Base-by-base conservation (phyloP, 2,888 invertebrate genomes). In the Eristalis intricaria region DNA sequence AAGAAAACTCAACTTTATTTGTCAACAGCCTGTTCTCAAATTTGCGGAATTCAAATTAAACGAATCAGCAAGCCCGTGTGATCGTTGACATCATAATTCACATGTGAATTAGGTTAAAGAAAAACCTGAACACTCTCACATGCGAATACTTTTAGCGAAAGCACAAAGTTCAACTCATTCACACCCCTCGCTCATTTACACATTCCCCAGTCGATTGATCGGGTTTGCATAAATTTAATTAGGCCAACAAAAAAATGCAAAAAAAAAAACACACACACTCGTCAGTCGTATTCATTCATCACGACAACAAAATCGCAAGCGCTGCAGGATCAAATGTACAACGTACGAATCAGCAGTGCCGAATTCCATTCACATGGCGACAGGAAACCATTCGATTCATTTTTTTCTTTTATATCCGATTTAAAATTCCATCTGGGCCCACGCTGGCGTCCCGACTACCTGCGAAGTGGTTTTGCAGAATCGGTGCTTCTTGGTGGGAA, bases 151-250 rank as follows among this genome's bases (percentile, higher is more conserved):
- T 35, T 23, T 2, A 35, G n/a, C 38, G 8, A 60, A 38, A 22
- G 50, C 19, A 23, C 71, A 71, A 71, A 71, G 71, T 71, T 26
- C 71, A 61, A 61, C 19, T 43, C 19, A 71, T 71, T 71, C 61
- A 61, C n/a, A 71, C 26, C n/a, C 50, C 23, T 71, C 15, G 15
- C 2, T 26, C 23, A 61, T 61, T 60, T 35, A 60, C 70, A 63
- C 73, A 73, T 73, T 73, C 73, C 22, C 26, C 40, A 11, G 40
- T 11, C 60, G 71, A 40, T 61, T 71, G 26, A 23, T n/a, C 35
- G 13, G 56, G 13, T 69, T 19, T 50, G 69, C 58, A 32, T 5
- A 19, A 71, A 61, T 19, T 61, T 61, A 71, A 38, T 43, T 71
- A 29, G 60, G 61, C 61, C 71, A 29, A 38, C 38, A 38, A 29